Evolutionary conservation across 2,797 vertebrate genomes (phyloP).

Genomic region (Brotula barbata): DNA sequence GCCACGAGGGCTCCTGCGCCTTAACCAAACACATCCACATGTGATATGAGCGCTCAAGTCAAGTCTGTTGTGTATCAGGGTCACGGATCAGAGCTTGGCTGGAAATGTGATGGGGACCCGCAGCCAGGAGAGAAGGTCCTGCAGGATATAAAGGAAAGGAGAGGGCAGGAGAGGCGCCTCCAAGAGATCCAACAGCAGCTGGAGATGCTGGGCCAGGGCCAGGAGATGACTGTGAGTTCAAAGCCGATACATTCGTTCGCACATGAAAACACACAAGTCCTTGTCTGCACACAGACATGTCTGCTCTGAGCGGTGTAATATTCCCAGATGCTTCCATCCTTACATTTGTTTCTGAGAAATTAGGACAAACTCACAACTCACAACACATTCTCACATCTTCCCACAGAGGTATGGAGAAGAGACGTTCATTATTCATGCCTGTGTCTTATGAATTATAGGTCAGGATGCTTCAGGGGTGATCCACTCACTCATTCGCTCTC

Average conservation of each 20-base stretch:
- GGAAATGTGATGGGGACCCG: slow-evolving; percentile 68
- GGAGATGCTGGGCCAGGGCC: slow-evolving; percentile 76
- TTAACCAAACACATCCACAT: slow-evolving; percentile 15
- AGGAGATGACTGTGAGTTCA: slow-evolving; percentile 76
- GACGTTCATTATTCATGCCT: slow-evolving; percentile 30
- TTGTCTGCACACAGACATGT: slow-evolving; percentile 7
- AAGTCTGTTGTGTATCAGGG: slow-evolving; percentile 68
- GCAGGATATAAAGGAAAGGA: slow-evolving; percentile 82
- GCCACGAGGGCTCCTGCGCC: slow-evolving; percentile 21
- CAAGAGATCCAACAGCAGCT: slow-evolving; percentile 88
- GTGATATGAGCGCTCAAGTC: slow-evolving; percentile 51
- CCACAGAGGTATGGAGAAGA: slow-evolving; percentile 41
- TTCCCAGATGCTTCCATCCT: slow-evolving; percentile 12
- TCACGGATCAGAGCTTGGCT: slow-evolving; percentile 64
- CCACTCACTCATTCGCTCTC: not conserved
- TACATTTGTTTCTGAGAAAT: slow-evolving; percentile 56
- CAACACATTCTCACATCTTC: slow-evolving; percentile 37
- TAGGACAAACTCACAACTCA: slow-evolving; percentile 42
- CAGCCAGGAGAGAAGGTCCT: slow-evolving; percentile 86
- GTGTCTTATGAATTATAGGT: slow-evolving; percentile 4
- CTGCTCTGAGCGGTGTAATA: slow-evolving; percentile 19
- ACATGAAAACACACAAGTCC: slow-evolving; percentile 26
- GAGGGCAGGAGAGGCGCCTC: slow-evolving; percentile 83
- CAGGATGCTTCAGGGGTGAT: not conserved
- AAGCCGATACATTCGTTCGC: slow-evolving; percentile 40